Evolutionary conservation across 2,797 vertebrate species (phyloP).

Genomic region (Apodemus agrarius): DNA sequence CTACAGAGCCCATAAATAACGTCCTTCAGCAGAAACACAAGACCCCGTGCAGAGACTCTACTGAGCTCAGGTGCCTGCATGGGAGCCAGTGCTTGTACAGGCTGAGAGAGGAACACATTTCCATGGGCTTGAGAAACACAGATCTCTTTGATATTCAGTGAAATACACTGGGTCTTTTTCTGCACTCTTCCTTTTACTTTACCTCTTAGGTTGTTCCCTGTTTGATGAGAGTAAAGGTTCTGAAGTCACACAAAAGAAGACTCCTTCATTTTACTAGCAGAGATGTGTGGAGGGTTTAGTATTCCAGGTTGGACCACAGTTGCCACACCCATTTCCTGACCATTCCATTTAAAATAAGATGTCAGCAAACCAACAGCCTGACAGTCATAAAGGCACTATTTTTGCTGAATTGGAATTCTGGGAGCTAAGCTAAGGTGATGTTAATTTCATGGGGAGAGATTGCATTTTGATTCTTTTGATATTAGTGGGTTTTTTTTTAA

Average conservation of each 20-base stretch:
- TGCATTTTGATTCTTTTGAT: slow-evolving; percentile 47
- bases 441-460: background rate
- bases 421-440: too few species aligned
- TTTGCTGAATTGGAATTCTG: background rate
- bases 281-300: background rate
- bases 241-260: background rate
- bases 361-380: background rate
- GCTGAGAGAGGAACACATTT: background rate
- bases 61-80: slow-evolving; percentile 12
- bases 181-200: background rate
- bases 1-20: slow-evolving; percentile 54
- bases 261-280: background rate
- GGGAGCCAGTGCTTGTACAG: slow-evolving; percentile 19
- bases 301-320: background rate
- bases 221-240: slow-evolving; percentile 1
- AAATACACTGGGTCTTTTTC: background rate
- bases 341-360: slow-evolving; percentile 19
- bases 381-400: background rate
- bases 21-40: background rate
- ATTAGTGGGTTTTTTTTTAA: background rate
- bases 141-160: background rate
- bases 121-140: background rate
- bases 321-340: background rate
- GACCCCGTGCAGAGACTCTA: background rate
- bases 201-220: background rate